Conservation (phyloP, 2,113 vertebrate species). For the Nematolebias whitei region DNA sequence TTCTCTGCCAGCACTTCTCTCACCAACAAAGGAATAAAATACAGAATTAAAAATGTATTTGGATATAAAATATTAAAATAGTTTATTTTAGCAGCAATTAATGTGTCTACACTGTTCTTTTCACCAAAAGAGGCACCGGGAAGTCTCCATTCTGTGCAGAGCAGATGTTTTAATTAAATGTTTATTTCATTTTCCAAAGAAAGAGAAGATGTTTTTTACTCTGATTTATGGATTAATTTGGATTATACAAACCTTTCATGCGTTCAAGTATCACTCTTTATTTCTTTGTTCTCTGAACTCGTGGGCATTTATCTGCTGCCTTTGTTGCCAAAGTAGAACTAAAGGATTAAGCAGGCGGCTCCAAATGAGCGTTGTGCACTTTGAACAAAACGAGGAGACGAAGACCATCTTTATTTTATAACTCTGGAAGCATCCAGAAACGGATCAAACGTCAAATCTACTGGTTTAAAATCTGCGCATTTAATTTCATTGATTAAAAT, state of each 20-base stretch:
- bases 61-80: not conserved
- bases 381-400: conserved; percentile 51
- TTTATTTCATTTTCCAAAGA: conserved; percentile 30
- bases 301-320: conserved; percentile 77
- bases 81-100: not conserved
- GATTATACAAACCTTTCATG: conserved; percentile 76
- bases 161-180: conserved; percentile 24
- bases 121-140: not conserved
- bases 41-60: not conserved
- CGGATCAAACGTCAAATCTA: no score
- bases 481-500: no score
- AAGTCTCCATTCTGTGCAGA: conserved; percentile 4
- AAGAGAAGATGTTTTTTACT: conserved; percentile 47
- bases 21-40: not conserved
- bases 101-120: not conserved
- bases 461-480: no score
- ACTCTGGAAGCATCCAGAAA: not conserved
- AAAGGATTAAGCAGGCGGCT: conserved; percentile 82
- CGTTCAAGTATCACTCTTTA: conserved; percentile 67
- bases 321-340: conserved; percentile 80
- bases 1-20: conserved; percentile 14
- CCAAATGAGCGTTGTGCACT: conserved; percentile 32
- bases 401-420: no score
- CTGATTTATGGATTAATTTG: conserved; percentile 74
- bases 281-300: conserved; percentile 77